phyloP scores from a whole-genome alignment of 2,797 vertebrate genomes.

The Anas capensis region DNA sequence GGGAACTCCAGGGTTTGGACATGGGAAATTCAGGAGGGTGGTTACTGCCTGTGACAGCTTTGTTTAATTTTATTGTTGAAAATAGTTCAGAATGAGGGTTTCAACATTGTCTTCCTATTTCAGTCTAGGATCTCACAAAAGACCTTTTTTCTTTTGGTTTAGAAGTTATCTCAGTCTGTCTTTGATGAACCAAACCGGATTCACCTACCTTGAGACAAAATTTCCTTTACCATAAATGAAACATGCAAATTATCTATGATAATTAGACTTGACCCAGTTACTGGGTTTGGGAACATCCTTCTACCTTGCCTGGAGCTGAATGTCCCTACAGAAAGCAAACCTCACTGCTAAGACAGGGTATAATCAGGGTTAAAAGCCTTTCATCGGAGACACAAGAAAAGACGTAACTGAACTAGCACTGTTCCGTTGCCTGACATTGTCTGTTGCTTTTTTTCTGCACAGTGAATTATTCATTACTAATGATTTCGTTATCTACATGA shows the following conservation, averaged over 20 bases:
- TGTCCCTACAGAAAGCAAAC: conserved; percentile 53
- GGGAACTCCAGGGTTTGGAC: conserved; percentile 1
- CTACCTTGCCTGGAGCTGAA: conserved; percentile 55
- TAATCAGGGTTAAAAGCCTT: conserved; percentile 64
- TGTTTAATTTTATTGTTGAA: conserved; percentile 21
- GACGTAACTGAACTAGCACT: conserved; percentile 32
- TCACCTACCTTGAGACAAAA: conserved; percentile 46
- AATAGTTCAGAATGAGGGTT: neutral
- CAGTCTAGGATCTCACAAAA: neutral
- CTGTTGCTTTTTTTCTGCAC: conserved; percentile 5
- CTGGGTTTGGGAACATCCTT: conserved; percentile 59
- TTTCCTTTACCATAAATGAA: conserved; percentile 46
- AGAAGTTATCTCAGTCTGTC: conserved; percentile 16
- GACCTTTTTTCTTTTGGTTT: neutral
- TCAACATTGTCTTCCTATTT: neutral
- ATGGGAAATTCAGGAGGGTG: neutral
- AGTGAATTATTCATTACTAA: conserved; percentile 54
- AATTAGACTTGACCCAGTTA: conserved; percentile 70
- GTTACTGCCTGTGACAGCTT: neutral
- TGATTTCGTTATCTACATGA: conserved; percentile 11
- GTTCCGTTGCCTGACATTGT: conserved; percentile 6
- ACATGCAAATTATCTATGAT: conserved; percentile 63
- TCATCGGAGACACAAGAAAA: conserved; percentile 21
- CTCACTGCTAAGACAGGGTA: neutral
- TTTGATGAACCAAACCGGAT: conserved; percentile 33